phyloP scores from a whole-genome alignment of 2,888 invertebrate genomes.

The Drosophila meridionalis region DNA sequence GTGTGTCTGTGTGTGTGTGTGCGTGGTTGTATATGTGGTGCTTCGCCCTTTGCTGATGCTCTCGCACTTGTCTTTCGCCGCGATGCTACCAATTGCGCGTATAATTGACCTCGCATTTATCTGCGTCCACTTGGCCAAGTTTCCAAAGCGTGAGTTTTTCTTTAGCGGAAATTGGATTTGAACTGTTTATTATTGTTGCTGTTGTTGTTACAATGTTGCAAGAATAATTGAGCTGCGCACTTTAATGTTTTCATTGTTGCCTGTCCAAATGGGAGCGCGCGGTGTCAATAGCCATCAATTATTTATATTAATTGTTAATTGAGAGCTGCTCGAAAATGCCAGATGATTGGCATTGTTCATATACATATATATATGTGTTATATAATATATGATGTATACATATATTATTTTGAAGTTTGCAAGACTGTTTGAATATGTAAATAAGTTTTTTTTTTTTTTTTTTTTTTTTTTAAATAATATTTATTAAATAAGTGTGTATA shows the following conservation, averaged over 20 bases:
- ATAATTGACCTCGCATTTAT: constrained; percentile 64
- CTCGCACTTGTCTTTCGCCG: constrained; percentile 31
- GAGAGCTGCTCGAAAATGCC: neutral
- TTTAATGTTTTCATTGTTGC: constrained; percentile 1
- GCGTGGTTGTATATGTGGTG: constrained; percentile 7
- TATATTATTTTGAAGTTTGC: neutral
- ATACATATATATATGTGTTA: neutral
- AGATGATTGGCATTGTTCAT: neutral
- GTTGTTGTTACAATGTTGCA: constrained; percentile 25
- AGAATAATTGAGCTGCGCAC: constrained; percentile 30
- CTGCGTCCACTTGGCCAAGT: constrained; percentile 44
- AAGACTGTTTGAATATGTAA: neutral
- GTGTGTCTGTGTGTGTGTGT: constrained; percentile 12
- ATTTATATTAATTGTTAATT: constrained; percentile 25
- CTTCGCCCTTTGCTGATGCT: constrained; percentile 42
- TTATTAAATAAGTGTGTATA: too few species aligned
- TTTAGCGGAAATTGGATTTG: constrained; percentile 45
- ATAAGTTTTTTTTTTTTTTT: too few species aligned
- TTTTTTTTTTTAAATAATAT: too few species aligned
- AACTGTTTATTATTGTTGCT: constrained; percentile 12
- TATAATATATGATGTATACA: too few species aligned
- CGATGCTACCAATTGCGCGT: constrained; percentile 58
- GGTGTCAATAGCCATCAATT: constrained; percentile 30
- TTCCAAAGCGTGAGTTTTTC: constrained; percentile 37
- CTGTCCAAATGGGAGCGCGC: constrained; percentile 6